Conservation (phyloP, 2,113 vertebrate genomes). For the Sciurus niger region DNA sequence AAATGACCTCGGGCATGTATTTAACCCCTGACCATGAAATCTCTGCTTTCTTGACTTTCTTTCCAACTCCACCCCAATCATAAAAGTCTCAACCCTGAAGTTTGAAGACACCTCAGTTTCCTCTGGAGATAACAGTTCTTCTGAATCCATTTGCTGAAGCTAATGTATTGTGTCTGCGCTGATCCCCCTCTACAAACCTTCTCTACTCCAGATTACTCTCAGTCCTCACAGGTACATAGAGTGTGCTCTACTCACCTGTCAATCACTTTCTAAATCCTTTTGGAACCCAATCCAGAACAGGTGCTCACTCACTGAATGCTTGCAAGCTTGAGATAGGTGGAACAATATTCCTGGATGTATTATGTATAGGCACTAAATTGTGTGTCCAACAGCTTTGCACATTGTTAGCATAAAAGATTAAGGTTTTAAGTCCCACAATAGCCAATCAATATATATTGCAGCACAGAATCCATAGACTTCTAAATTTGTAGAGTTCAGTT, state of each 20-base stretch:
- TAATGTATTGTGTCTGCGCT: neutral
- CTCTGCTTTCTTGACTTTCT: neutral
- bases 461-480: constrained; percentile 83
- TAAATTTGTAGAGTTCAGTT: constrained; percentile 79
- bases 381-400: constrained; percentile 65
- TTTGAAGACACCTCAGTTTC: neutral
- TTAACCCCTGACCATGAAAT: neutral
- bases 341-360: neutral
- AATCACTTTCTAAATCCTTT: neutral
- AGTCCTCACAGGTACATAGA: neutral
- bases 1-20: neutral
- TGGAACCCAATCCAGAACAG: neutral
- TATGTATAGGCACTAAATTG: constrained; percentile 44
- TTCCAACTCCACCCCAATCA: too few species aligned
- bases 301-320: neutral
- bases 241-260: neutral
- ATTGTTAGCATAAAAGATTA: constrained; percentile 79
- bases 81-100: neutral
- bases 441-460: constrained; percentile 85
- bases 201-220: neutral
- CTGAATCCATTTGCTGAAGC: neutral
- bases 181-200: neutral
- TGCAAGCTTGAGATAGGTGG: neutral
- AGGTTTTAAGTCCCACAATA: constrained; percentile 79
- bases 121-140: neutral